Base-by-base conservation (phyloP, 2,888 invertebrate species). In the Dexiosoma caninum region DNA sequence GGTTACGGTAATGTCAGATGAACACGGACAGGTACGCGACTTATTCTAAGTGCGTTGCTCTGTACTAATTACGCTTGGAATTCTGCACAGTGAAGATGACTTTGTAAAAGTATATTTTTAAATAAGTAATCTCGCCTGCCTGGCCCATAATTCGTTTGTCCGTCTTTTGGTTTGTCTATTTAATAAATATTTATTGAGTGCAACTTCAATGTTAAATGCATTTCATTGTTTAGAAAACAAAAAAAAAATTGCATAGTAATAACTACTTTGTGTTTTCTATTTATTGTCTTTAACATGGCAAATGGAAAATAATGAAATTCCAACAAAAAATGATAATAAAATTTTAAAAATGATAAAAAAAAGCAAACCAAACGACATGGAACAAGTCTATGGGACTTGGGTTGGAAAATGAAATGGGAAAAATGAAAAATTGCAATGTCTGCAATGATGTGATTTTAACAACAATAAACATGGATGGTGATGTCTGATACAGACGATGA, bases 101-200 rank as follows among this genome's bases (percentile, higher is more conserved):
- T n/a, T n/a, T n/a, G n/a, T n/a, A n/a, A n/a, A n/a, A n/a, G n/a
- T n/a, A n/a, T n/a, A n/a, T n/a, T n/a, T n/a, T n/a, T n/a, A n/a
- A n/a, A n/a, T n/a, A n/a, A n/a, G n/a, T n/a, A n/a, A n/a, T n/a
- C n/a, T n/a, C n/a, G n/a, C n/a, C n/a, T n/a, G n/a, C n/a, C n/a
- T n/a, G n/a, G n/a, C n/a, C n/a, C n/a, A n/a, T 59, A 55, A 32
- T 49, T 60, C 21, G 9, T 40, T 46, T 40, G 37, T 57, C 57
- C 12, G 40, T 59, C 21, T 23, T 44, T 55, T 27, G 14, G 27
- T 60, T 60, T 46, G 44, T 66, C 42, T 67, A 49, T 69, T 57
- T 62, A 69, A 72, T 64, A 74, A 77, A 74, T 69, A 74, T 74
- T 77, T 81, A 77, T 74, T 81, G 57, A 77, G 77, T 81, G 77